Percentiles rank a stretch among this genome's conserved stretches.
Conservation (phyloP, 2,797 vertebrate species). For the Lagorchestes hirsutus region DNA sequence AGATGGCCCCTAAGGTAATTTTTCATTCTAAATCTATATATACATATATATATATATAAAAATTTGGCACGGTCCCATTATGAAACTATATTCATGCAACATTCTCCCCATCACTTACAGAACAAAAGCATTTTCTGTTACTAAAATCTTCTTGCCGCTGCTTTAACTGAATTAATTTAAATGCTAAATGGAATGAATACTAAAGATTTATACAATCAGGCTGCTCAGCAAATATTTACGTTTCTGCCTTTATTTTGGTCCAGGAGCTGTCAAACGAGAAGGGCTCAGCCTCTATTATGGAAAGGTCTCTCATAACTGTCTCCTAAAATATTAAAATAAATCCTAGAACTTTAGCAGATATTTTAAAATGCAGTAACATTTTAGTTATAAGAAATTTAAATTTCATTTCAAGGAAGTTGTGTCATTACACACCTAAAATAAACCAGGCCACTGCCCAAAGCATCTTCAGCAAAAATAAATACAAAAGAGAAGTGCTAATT, state of each 20-base stretch:
- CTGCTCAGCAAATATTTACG: slow-evolving; percentile 33
- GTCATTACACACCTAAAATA: slow-evolving; percentile 35
- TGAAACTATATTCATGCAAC: neutral
- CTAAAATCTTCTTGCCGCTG: neutral
- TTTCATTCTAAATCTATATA: neutral
- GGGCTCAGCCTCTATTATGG: slow-evolving; percentile 23
- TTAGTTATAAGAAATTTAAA: neutral
- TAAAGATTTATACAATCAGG: neutral
- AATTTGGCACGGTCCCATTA: neutral
- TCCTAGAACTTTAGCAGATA: slow-evolving; percentile 66
- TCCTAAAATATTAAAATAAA: slow-evolving; percentile 55
- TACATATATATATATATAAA: neutral
- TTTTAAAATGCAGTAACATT: neutral
- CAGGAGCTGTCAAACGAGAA: slow-evolving; percentile 57
- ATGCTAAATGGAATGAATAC: neutral
- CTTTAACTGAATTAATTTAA: neutral
- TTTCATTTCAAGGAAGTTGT: slow-evolving; percentile 57
- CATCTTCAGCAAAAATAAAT: slow-evolving; percentile 71
- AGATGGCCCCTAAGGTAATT: neutral
- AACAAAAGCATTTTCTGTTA: neutral
- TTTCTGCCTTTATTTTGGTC: slow-evolving; percentile 44
- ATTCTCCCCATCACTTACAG: neutral
- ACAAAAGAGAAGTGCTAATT: slow-evolving; percentile 73
- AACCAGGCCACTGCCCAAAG: slow-evolving; percentile 60
- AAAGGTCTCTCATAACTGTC: slow-evolving; percentile 45